Evolutionary conservation across 2,797 vertebrate species (phyloP).

Genomic region (Sebastes taczanowskii): DNA sequence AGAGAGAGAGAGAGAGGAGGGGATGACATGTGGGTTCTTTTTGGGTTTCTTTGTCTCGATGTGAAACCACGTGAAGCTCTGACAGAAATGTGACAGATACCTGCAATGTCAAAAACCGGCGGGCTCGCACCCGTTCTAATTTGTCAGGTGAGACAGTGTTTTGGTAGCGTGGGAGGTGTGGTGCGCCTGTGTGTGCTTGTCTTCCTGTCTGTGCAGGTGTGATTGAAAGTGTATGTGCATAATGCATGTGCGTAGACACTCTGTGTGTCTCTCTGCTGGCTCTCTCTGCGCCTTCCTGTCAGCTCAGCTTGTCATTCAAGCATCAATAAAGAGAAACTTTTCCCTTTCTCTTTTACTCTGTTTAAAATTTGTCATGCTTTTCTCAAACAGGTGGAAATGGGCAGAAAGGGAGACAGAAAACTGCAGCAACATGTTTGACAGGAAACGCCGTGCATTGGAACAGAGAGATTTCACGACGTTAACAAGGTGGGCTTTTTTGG

Average conservation of each 20-base stretch:
- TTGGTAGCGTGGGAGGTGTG: slow-evolving; percentile 72
- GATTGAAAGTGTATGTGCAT: slow-evolving; percentile 62
- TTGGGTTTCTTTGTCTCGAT: slow-evolving; percentile 68
- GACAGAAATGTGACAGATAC: slow-evolving; percentile 76
- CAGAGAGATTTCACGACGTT: slow-evolving; percentile 32
- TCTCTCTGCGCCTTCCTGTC: slow-evolving; percentile 59
- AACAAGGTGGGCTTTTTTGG: slow-evolving; percentile 21
- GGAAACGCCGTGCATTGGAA: slow-evolving; percentile 22
- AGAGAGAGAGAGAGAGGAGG: neutral
- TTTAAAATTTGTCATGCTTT: slow-evolving; percentile 59
- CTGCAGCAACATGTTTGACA: slow-evolving; percentile 56
- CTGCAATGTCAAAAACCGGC: slow-evolving; percentile 64
- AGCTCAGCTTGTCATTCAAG: slow-evolving; percentile 72
- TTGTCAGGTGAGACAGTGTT: slow-evolving; percentile 74
- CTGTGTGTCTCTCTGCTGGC: slow-evolving; percentile 27
- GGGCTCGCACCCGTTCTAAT: slow-evolving; percentile 64
- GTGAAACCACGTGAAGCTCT: slow-evolving; percentile 64
- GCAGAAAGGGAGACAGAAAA: slow-evolving; percentile 40
- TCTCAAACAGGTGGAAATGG: slow-evolving; percentile 46
- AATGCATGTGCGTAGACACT: slow-evolving; percentile 56
- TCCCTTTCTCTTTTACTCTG: slow-evolving; percentile 41
- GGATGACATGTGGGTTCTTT: slow-evolving; percentile 53
- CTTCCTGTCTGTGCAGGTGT: slow-evolving; percentile 46
- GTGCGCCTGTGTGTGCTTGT: slow-evolving; percentile 50
- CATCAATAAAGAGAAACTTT: slow-evolving; percentile 69